These are phyloP conservation scores for Neolamprologus caudopunctatus DNA, from an alignment of 2,113 vertebrate genomes.

Conservation along the genomic window DNA sequence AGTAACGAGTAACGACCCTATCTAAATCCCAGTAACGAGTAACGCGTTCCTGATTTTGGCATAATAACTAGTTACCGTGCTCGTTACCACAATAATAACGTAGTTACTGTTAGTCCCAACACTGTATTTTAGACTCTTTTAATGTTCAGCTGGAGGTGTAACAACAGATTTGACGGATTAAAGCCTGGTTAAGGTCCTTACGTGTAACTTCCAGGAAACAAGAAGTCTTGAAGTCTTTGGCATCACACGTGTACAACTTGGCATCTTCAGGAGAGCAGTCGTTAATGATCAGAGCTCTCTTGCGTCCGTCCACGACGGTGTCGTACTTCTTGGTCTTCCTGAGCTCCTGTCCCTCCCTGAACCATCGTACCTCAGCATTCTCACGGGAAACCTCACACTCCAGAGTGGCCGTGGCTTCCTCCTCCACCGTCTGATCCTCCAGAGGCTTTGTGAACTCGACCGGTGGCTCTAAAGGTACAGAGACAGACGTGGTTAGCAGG, in stretches of 20 bases:
- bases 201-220: slow-evolving; percentile 93
- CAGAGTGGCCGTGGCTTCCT: slow-evolving; percentile 84
- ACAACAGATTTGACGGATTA: too few species aligned
- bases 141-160: background rate
- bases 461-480: slow-evolving; percentile 77
- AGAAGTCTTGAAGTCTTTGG: slow-evolving; percentile 93
- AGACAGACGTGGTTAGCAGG: background rate
- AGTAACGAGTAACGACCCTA: too few species aligned
- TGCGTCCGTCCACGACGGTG: slow-evolving; percentile 78
- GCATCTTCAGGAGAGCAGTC: slow-evolving; percentile 85
- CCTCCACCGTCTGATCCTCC: slow-evolving; percentile 96
- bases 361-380: slow-evolving; percentile 90
- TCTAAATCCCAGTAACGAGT: too few species aligned
- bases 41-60: too few species aligned
- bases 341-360: slow-evolving; percentile 89
- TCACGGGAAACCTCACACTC: slow-evolving; percentile 95
- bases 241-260: slow-evolving; percentile 87
- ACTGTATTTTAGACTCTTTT: too few species aligned
- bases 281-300: slow-evolving; percentile 84
- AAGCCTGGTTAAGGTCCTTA: slow-evolving; percentile 34
- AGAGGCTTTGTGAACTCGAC: slow-evolving; percentile 93
- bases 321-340: slow-evolving; percentile 95
- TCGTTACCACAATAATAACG: too few species aligned
- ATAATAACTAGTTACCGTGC: too few species aligned
- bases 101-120: too few species aligned